Percentiles rank a stretch among this genome's conserved stretches.
These are phyloP conservation scores for Drosophila nannoptera DNA, from an alignment of 1,140 invertebrate species.

Conservation along the genomic window DNA sequence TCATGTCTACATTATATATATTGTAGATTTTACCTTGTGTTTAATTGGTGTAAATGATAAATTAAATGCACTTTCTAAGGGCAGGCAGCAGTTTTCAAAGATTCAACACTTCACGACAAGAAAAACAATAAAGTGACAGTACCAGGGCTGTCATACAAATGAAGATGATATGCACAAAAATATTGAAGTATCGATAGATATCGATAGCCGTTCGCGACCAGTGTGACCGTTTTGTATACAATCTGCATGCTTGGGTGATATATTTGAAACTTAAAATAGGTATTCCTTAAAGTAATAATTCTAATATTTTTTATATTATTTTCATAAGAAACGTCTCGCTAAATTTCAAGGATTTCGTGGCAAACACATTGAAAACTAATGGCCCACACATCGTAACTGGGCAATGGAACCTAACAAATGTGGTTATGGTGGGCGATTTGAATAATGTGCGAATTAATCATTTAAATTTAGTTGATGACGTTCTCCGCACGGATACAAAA, in stretches of 20 bases:
- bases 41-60: constrained; percentile 33
- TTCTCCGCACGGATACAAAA: constrained; percentile 53
- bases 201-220: neutral
- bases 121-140: constrained; percentile 46
- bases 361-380: constrained; percentile 59
- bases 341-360: constrained; percentile 70
- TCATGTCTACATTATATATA: neutral
- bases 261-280: neutral
- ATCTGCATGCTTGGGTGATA: neutral
- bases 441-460: constrained; percentile 73
- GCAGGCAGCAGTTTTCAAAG: constrained; percentile 39
- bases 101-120: constrained; percentile 38
- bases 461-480: constrained; percentile 78
- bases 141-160: constrained; percentile 20
- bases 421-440: constrained; percentile 55
- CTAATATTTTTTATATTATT: constrained; percentile 2
- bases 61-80: constrained; percentile 73
- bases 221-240: constrained; percentile 2
- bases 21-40: constrained; percentile 49
- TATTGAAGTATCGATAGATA: constrained; percentile 11
- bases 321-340: constrained; percentile 47
- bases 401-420: constrained; percentile 48
- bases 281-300: neutral
- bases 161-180: constrained; percentile 5
- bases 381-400: constrained; percentile 57